Evolutionary conservation across 2,113 vertebrate species (phyloP), one percentile per base, ranked within the genome.

Genomic region (Callopanchax toddi): DNA sequence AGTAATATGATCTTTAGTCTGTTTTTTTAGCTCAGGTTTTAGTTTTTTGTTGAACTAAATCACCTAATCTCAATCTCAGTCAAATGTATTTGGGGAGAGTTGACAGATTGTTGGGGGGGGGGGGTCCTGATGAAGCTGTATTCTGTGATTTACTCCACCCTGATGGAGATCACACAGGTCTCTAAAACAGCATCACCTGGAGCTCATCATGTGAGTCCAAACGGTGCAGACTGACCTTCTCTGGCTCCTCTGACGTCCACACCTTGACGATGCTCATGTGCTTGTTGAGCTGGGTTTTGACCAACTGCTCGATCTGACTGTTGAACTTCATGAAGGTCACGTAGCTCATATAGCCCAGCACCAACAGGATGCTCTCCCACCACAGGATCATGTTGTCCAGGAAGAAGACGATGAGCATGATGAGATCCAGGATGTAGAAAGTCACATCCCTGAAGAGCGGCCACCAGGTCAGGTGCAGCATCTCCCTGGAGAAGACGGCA

Each of bases 401-500:
- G 90, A 98, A 97, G 91, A 96, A 97, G 72, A 94, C 25, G 56
- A 98, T 98, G 85, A 98, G 95, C 95, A 98, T 91, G 53, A 94
- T 74, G 71, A 98, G 92, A 85, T 94, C 94, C 78, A 96, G 46
- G 78, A 96, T 94, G 89, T 97, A 98, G 90, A 96, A 97, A 25
- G 74, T 76, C 7, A 97, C 92, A 11, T 97, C 95, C n/a, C 96
- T 91, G 89, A 98, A 98, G 26, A 98, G 89, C 37, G 96, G 96
- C 96, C 96, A 98, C 96, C 96, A 97, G 18, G 95, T 98, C 62
- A 98, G 92, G 87, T 93, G 87, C 71, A 98, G 93, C 67, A 97
- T 91, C 90, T 97, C 93, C 68, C 92, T 88, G 4, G 96, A 98
- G 91, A 95, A 96, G 62, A 98, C 86, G 83, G 96, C 92, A 32